A percentile compares a stretch with the other conserved stretches of the same genome.
These are phyloP conservation scores for Arenaria interpres DNA, from an alignment of 2,113 vertebrate species.

Conservation along the genomic window DNA sequence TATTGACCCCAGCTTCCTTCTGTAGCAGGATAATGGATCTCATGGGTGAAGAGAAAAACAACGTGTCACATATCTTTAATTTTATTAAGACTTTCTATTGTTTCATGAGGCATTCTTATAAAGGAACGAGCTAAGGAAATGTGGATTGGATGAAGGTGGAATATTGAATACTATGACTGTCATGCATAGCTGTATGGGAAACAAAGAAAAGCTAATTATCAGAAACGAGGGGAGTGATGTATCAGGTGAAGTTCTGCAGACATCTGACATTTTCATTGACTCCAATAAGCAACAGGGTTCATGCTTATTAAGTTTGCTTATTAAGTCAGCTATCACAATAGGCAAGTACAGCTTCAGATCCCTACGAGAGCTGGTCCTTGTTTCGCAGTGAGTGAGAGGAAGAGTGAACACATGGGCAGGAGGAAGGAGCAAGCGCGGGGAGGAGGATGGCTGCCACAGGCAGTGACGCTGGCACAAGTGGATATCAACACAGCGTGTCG, in stretches of 20 bases:
- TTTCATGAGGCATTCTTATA: background rate
- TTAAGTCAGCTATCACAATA: background rate
- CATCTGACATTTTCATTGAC: background rate
- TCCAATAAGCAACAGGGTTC: background rate
- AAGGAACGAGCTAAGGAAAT: background rate
- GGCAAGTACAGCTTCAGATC: background rate
- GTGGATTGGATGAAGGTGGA: background rate
- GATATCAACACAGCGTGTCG: background rate
- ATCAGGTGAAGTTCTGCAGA: background rate
- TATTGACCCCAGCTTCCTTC: background rate
- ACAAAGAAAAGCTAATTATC: background rate
- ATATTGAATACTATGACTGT: background rate
- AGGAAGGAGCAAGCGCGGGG: background rate
- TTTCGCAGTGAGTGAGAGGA: background rate
- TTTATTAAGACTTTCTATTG: background rate
- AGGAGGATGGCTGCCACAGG: background rate
- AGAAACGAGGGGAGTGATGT: background rate
- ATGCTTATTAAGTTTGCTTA: background rate
- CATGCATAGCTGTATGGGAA: background rate
- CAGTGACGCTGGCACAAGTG: rapidly evolving
- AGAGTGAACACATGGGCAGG: background rate
- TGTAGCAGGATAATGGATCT: background rate
- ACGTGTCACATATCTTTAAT: background rate
- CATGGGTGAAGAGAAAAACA: background rate
- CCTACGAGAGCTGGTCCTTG: background rate